Conservation (phyloP, 2,113 vertebrate species). For the Lophius piscatorius region DNA sequence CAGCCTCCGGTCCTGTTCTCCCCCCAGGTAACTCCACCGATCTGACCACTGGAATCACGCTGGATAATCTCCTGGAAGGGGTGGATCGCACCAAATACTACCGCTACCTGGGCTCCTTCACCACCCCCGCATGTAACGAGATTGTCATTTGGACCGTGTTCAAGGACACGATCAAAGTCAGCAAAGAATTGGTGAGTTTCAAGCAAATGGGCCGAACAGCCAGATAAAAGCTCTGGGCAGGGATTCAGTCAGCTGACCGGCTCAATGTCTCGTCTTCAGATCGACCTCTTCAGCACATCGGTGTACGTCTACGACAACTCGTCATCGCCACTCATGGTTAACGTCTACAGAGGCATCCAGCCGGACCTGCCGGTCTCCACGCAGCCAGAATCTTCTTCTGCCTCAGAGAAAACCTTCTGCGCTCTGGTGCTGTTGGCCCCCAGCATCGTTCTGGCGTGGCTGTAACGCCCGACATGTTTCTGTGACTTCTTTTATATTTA, state of each 20-base stretch:
- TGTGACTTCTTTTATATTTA: too few relatives aligned
- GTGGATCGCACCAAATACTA: conserved; percentile 68
- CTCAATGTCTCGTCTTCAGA: conserved; percentile 35
- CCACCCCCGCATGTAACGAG: conserved; percentile 71
- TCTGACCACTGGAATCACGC: conserved; percentile 8
- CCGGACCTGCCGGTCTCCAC: conserved; percentile 32
- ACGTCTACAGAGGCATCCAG: conserved; percentile 60
- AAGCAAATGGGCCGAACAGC: too few relatives aligned
- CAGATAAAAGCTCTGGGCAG: background rate
- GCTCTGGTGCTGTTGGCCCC: conserved; percentile 44
- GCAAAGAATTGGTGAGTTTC: conserved; percentile 66
- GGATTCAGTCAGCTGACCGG: background rate
- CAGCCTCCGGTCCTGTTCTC: too few relatives aligned
- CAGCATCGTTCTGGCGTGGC: background rate
- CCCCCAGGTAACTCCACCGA: background rate
- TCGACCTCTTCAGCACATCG: conserved; percentile 61
- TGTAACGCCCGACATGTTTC: too few relatives aligned
- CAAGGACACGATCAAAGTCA: conserved; percentile 71
- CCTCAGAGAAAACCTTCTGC: background rate
- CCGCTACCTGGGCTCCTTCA: conserved; percentile 80
- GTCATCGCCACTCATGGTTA: conserved; percentile 8
- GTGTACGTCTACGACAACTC: conserved; percentile 4
- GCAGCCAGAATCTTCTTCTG: background rate
- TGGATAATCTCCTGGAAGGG: conserved; percentile 52
- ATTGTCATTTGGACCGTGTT: conserved; percentile 82